Conservation (phyloP, 2,888 invertebrate species). For the Hedya salicella region DNA sequence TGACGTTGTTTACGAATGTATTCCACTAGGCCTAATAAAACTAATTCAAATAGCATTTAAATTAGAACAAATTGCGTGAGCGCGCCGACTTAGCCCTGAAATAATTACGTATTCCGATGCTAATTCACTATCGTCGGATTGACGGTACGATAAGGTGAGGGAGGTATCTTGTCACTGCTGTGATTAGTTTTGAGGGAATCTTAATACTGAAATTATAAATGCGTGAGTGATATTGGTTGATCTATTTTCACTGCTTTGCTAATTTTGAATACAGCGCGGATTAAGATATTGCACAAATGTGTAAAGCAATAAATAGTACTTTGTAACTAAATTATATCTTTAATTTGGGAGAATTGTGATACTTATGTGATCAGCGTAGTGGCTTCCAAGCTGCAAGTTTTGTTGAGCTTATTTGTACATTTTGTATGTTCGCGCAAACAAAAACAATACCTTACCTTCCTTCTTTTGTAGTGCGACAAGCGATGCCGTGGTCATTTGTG, state of each 20-base stretch:
- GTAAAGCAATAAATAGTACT: too few relatives aligned
- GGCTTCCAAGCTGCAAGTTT: too few relatives aligned
- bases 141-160: slow-evolving; percentile 14
- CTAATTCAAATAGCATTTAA: slow-evolving; percentile 20
- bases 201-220: slow-evolving; percentile 11
- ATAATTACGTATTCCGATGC: slow-evolving; percentile 25
- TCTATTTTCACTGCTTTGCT: neutral
- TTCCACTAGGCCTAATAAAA: slow-evolving; percentile 21
- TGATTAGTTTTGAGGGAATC: slow-evolving; percentile 19
- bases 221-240: neutral
- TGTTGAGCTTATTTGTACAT: too few relatives aligned
- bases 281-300: too few relatives aligned
- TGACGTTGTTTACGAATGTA: slow-evolving; percentile 16
- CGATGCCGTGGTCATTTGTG: too few relatives aligned
- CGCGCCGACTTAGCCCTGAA: neutral
- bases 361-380: too few relatives aligned
- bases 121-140: slow-evolving; percentile 17
- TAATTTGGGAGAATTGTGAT: too few relatives aligned
- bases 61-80: slow-evolving; percentile 2
- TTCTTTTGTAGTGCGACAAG: too few relatives aligned
- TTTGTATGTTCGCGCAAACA: too few relatives aligned
- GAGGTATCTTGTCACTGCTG: slow-evolving; percentile 14
- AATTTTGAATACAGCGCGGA: too few relatives aligned
- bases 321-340: too few relatives aligned
- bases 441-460: too few relatives aligned